Evolutionary conservation across 1,140 invertebrate species (phyloP), one percentile per base, ranked within the genome.

Genomic region (Mercenaria mercenaria): DNA sequence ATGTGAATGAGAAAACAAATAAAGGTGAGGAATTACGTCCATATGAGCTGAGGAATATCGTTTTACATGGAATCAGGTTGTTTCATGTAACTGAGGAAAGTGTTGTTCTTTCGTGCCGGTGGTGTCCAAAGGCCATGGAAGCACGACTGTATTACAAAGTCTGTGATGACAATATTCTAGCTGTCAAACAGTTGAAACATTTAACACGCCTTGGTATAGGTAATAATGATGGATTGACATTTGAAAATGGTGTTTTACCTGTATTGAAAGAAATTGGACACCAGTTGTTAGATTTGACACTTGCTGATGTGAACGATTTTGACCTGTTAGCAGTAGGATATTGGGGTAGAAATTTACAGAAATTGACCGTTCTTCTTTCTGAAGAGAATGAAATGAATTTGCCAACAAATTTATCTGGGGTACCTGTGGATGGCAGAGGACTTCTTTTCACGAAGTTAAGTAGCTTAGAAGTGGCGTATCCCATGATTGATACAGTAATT

Each of bases 191-290:
- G 34, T 43, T 88, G 39, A 88, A 80, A 81, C 50, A 88, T 64
- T 50, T 88, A 20, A 80, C 41, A 72, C 34, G 26, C 10, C 50
- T 88, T n/a, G 37, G 59, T 20, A 72, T 81, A 41, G 76, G 86
- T 20, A 80, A 69, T 39, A 80, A 52, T 50, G 39, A 67, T 37
- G 50, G 37, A 29, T n/a, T 88, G 26, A 52, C 86, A 26, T 80
- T 88, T 69, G 59, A 59, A 8, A 41, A 47, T 69, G 77, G 76
- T 13, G 76, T 88, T n/a, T 34, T 81, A 23, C 77, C 76, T 37
- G 52, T 88, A n/a, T 67, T 88, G n/a, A 67, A 64, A 52, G 59
- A 81, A 20, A 81, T 81, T 34, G 86, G 86, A 15, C 37, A 81
- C 32, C 86, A 88, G 52, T 39, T 88, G 23, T 8, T 47, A 23